phyloP scores from a whole-genome alignment of 2,797 vertebrate genomes.

The Periophthalmus magnuspinnatus region DNA sequence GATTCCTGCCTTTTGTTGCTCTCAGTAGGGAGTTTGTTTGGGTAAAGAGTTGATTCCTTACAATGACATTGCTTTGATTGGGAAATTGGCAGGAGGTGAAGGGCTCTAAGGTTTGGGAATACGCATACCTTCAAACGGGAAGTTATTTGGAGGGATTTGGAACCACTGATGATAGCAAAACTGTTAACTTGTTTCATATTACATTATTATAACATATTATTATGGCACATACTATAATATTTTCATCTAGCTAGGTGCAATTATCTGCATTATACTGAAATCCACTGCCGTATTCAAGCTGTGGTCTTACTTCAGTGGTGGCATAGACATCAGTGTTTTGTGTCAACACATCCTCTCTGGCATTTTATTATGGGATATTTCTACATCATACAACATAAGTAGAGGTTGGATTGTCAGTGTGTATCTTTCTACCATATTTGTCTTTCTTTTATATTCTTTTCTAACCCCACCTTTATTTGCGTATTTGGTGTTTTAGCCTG shows the following conservation, averaged over 20 bases:
- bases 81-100: background rate
- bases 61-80: conserved; percentile 10
- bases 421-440: background rate
- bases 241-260: background rate
- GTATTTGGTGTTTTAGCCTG: background rate
- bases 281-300: background rate
- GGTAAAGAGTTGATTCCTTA: conserved; percentile 18
- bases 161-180: background rate
- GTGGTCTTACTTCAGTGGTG: background rate
- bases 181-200: background rate
- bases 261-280: background rate
- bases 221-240: background rate
- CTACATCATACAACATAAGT: background rate
- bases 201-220: background rate
- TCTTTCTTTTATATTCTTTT: background rate
- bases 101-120: background rate
- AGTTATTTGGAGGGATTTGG: background rate
- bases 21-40: conserved; percentile 43
- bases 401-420: background rate
- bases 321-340: background rate
- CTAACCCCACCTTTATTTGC: background rate
- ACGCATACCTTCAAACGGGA: background rate
- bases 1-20: conserved; percentile 64
- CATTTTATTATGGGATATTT: background rate
- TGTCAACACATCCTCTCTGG: background rate